Evolutionary conservation across 23 tunicate species (phyloP).

Genomic region (Phallusia fumigata): DNA sequence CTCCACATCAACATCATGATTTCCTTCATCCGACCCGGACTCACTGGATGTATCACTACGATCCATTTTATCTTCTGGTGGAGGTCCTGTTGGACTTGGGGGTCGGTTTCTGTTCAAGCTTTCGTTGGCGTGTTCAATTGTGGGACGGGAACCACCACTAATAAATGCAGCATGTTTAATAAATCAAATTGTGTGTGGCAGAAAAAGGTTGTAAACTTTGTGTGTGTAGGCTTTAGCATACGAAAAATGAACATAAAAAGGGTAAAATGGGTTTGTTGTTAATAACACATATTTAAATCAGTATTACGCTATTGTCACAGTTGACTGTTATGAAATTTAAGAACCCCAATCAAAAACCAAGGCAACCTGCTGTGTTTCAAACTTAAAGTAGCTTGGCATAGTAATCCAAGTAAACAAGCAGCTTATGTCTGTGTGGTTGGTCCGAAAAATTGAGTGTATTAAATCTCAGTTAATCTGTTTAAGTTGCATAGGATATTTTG

Average conservation of each 20-base stretch:
- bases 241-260: too few species aligned
- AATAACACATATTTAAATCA: too few species aligned
- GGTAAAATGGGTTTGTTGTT: too few species aligned
- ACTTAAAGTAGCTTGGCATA: too few species aligned
- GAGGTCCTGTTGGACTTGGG: conserved; percentile 72
- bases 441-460: too few species aligned
- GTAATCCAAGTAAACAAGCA: too few species aligned
- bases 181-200: not conserved
- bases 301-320: too few species aligned
- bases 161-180: not conserved
- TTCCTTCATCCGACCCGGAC: conserved; percentile 36
- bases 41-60: conserved; percentile 17
- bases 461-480: too few species aligned
- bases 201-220: not conserved
- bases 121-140: conserved; percentile 67
- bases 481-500: not conserved
- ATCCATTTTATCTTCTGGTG: conserved; percentile 54
- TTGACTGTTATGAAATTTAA: too few species aligned
- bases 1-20: conserved; percentile 71
- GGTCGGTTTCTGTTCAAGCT: conserved; percentile 63
- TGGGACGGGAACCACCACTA: conserved; percentile 28
- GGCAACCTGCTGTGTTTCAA: too few species aligned
- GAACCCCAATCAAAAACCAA: too few species aligned
- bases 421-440: too few species aligned
- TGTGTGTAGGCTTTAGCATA: not conserved